Conservation (phyloP, 2,888 invertebrate species). For the Drosophila stalkeri region DNA sequence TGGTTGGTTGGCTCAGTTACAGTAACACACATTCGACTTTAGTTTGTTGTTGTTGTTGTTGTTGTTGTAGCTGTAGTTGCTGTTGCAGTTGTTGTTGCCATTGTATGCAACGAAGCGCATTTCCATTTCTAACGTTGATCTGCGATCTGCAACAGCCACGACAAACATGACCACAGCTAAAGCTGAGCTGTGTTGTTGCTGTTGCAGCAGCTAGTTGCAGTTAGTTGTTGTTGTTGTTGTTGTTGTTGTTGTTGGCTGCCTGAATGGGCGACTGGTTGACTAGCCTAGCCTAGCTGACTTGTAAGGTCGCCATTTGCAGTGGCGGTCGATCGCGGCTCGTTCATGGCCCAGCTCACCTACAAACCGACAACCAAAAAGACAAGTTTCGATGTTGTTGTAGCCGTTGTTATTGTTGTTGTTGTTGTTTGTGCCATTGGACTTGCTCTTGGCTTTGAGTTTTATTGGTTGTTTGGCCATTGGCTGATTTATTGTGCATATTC, state of each 20-base stretch:
- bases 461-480: slow-evolving; percentile 79
- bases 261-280: slow-evolving; percentile 52
- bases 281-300: slow-evolving; percentile 34
- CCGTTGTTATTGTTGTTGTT: slow-evolving; percentile 27
- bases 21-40: slow-evolving; percentile 82
- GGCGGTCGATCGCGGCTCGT: slow-evolving; percentile 64
- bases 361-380: slow-evolving; percentile 73
- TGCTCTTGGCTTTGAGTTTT: slow-evolving; percentile 76
- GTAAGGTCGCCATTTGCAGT: slow-evolving; percentile 71
- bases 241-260: slow-evolving; percentile 36
- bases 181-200: slow-evolving; percentile 13
- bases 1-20: slow-evolving; percentile 77
- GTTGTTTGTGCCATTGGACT: slow-evolving; percentile 73
- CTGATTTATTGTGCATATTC: slow-evolving; percentile 69
- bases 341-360: slow-evolving; percentile 83
- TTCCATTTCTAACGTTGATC: slow-evolving; percentile 82
- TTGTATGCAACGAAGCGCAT: slow-evolving; percentile 82
- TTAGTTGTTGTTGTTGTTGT: slow-evolving; percentile 28
- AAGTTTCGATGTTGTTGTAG: slow-evolving; percentile 52
- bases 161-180: slow-evolving; percentile 56
- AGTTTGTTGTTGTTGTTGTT: slow-evolving; percentile 33
- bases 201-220: slow-evolving; percentile 18
- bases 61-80: slow-evolving; percentile 35
- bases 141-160: slow-evolving; percentile 68
- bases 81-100: slow-evolving; percentile 45